Base-by-base conservation (phyloP, 2,113 vertebrate species). In the Cynopterus brachyotis region DNA sequence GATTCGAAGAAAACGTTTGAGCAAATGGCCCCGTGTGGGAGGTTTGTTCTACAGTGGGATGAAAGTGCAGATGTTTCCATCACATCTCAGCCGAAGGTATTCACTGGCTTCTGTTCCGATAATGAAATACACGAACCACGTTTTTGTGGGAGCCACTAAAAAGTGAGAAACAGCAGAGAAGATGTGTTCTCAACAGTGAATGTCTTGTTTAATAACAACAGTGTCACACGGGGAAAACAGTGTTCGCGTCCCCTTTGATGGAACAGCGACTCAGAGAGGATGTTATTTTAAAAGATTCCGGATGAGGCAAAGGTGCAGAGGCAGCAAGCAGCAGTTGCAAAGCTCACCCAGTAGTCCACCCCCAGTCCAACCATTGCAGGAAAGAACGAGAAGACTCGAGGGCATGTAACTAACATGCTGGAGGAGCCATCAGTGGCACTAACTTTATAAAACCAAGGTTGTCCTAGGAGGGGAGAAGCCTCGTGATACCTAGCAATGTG, bases 11-110 rank as follows among this genome's bases (percentile, higher is more conserved):
- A 75, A 88, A 30, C 42, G 78, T 87, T 60, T 16, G 53, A 76
- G 79, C 45, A 92, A 96, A 96, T 96, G 57, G 90, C 90, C 66
- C 91, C 13, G 81, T 81, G 97, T 94, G 96, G 96, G 97, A 97
- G 96, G 92, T 12, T 90, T 35, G 70, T 87, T 70, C 0, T 20
- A 60, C 73, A 24, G 87, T 82, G 32, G 78, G 78, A 86, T 69
- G 72, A 22, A 32, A 75, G 88, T 50, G 72, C 73, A 79, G 95
- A 70, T 95, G 95, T 86, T 89, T 17, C 55, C 13, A 57, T 19
- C 73, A 5, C 24, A 9, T 50, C 60, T 81, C 84, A 66, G 93
- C 85, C 78, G 80, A 87, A 90, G 79, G 59, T 94, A 24, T 76
- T 72, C 89, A 88, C 91, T 72, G 76, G 70, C 45, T 97, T 84